Conservation (phyloP, 2,113 vertebrate genomes). For the Lepus americanus region DNA sequence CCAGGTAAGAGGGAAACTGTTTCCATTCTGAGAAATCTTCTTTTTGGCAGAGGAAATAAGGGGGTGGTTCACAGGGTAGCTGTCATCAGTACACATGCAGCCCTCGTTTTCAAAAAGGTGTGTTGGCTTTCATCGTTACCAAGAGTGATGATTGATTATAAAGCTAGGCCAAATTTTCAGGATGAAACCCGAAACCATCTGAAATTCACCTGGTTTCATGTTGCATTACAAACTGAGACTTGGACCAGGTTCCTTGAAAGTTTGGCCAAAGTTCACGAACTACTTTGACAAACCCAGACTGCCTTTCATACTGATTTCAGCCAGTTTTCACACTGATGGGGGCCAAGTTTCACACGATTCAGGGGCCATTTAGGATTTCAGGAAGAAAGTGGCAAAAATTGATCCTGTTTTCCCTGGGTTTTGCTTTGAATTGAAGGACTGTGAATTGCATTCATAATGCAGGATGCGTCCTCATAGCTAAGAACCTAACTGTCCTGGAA, state of each 20-base stretch:
- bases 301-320: conserved; percentile 72
- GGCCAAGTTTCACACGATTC: conserved; percentile 68
- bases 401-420: conserved; percentile 38
- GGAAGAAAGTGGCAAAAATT: conserved; percentile 58
- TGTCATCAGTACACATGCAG: conserved; percentile 72
- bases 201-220: conserved; percentile 82
- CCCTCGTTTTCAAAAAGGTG: conserved; percentile 81
- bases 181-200: conserved; percentile 80
- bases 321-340: conserved; percentile 74
- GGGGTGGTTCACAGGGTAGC: conserved; percentile 66
- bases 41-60: conserved; percentile 66
- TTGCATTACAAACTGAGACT: conserved; percentile 77
- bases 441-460: conserved; percentile 1
- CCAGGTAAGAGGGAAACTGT: conserved; percentile 70
- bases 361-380: conserved; percentile 61
- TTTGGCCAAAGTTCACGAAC: conserved; percentile 82
- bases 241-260: conserved; percentile 74
- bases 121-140: conserved; percentile 82
- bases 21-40: conserved; percentile 68
- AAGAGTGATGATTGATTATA: conserved; percentile 81
- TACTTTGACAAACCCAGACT: conserved; percentile 77
- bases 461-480: not conserved
- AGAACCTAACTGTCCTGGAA: not conserved
- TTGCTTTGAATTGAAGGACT: conserved; percentile 48
- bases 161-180: conserved; percentile 75